These are phyloP conservation scores for Orthonevra nobilis DNA, from an alignment of 2,888 invertebrate genomes.

Conservation along the genomic window DNA sequence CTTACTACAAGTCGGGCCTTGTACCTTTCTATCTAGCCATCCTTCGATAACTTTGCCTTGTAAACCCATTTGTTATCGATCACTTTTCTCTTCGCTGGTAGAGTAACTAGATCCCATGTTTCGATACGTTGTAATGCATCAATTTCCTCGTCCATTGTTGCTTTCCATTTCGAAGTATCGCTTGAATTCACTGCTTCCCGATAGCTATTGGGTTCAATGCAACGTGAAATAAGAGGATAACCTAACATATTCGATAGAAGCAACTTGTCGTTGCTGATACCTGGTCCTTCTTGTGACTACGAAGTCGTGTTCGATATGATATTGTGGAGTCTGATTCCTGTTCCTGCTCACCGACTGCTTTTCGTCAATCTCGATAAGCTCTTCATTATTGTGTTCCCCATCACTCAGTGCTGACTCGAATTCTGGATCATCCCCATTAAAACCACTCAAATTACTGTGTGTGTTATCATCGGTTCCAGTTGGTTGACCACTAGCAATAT, in stretches of 20 bases:
- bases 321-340: not conserved
- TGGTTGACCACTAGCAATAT: not conserved
- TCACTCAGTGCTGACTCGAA: not conserved
- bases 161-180: not conserved
- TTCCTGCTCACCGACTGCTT: too few species aligned
- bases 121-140: too few species aligned
- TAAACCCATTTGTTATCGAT: constrained; percentile 19
- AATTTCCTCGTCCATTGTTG: too few species aligned
- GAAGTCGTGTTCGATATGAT: not conserved
- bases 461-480: not conserved
- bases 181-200: not conserved
- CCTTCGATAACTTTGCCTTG: too few species aligned
- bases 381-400: too few species aligned
- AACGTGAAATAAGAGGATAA: not conserved
- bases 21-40: not conserved
- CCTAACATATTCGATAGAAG: constrained; percentile 4
- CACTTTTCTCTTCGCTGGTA: not conserved
- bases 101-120: too few species aligned
- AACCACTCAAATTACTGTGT: not conserved
- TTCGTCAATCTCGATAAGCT: too few species aligned
- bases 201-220: not conserved
- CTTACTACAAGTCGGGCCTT: not conserved
- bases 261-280: not conserved
- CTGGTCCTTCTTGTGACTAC: not conserved
- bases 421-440: not conserved